Base-by-base conservation (phyloP, 2,797 vertebrate species). In the Echeneis naucrates region DNA sequence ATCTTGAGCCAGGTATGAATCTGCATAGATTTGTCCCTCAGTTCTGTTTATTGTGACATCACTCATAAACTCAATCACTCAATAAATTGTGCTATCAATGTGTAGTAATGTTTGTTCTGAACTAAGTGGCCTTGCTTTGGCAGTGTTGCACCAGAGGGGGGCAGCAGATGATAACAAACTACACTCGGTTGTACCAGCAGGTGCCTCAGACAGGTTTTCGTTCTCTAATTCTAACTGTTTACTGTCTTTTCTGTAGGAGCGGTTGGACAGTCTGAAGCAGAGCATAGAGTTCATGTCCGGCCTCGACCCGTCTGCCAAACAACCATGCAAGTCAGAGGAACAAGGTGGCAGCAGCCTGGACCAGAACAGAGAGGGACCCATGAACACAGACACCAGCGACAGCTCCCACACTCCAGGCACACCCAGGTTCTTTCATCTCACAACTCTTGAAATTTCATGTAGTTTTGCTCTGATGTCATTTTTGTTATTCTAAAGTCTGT, bases 251-350 rank as follows among this genome's bases (percentile, higher is more conserved):
- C 82, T 86, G 74, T 63, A 99, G 98, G 98, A 99, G 86, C 95
- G 97, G 83, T 95, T 99, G 75, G 95, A 97, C 59, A 99, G 97
- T 88, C 90, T 99, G 87, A 99, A 96, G 83, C 97, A 99, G 87
- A 99, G 98, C 81, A 98, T 99, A 84, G 95, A 96, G 69, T 99
- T 99, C 89, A 98, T 99, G 97, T 95, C 96, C 12, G 96, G 96
- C 83, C 92, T 99, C 52, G 96, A 97, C 78, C 95, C 93, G 54
- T 92, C 93, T 5, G 93, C 93, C 60, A 96, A 94, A 75, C 94
- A 92, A 78, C 71, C 82, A 2, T 93, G 92, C 53, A 96, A 96
- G 24, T 74, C 83, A 11, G 90, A 88, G n/a, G 96, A 96, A 17
- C 88, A 89, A 27, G 93, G 89, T 0, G 92, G 92, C 45, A 82